Conservation (phyloP, 2,888 invertebrate species). For the Steinernema hermaphroditum region DNA sequence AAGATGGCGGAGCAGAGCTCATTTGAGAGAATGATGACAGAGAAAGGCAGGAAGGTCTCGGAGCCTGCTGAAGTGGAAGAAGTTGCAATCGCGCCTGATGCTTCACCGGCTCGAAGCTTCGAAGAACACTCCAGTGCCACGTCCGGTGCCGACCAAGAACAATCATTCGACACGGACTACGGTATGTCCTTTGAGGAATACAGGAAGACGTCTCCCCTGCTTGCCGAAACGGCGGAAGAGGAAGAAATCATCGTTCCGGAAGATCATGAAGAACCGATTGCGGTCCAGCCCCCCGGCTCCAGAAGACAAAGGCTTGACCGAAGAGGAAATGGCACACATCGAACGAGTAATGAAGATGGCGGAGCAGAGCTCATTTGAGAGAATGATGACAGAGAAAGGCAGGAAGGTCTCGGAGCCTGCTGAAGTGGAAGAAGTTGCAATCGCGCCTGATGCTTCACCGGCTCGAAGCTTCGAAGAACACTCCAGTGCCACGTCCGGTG, state of each 20-base stretch:
- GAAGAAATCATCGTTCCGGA: conserved; percentile 33
- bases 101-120: not conserved
- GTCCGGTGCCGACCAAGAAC: conserved; percentile 34
- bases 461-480: conserved; percentile 17
- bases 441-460: not conserved
- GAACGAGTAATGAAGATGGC: conserved; percentile 36
- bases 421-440: conserved; percentile 11
- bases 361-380: conserved; percentile 35
- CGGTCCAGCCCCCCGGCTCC: not conserved
- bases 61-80: not conserved
- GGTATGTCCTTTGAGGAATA: conserved; percentile 32
- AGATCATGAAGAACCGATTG: not conserved
- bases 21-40: conserved; percentile 32
- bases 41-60: not conserved
- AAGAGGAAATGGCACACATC: conserved; percentile 55
- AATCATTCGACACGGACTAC: conserved; percentile 23
- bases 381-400: conserved; percentile 9
- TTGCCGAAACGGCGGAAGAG: conserved; percentile 31
- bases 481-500: conserved; percentile 36
- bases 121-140: conserved; percentile 35
- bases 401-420: not conserved
- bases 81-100: not conserved
- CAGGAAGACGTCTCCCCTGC: conserved; percentile 33
- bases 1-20: conserved; percentile 38
- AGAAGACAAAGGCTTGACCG: conserved; percentile 37